Conservation (phyloP, 2,797 vertebrate species). For the Xenentodon cancila region DNA sequence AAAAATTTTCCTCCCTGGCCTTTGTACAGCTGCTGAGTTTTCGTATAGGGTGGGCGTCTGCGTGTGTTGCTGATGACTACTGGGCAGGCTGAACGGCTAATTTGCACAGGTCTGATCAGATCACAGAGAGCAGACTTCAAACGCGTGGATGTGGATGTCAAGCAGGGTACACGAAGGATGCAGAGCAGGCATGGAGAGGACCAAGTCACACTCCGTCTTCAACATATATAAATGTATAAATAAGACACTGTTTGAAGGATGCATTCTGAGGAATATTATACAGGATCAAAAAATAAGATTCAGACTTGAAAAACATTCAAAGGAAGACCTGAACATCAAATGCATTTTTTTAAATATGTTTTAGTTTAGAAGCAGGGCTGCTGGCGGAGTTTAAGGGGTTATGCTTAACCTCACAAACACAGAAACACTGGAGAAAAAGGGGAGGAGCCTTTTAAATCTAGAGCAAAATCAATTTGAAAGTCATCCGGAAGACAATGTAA, state of each 20-base stretch:
- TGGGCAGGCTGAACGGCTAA: constrained; percentile 15
- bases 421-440: too few species aligned
- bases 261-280: too few species aligned
- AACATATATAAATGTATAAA: not conserved
- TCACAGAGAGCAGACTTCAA: constrained; percentile 10
- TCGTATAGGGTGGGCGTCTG: not conserved
- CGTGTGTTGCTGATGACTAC: not conserved
- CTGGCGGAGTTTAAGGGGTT: too few species aligned
- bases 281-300: too few species aligned
- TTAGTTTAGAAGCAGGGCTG: too few species aligned
- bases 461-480: too few species aligned
- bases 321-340: too few species aligned
- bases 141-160: constrained; percentile 25
- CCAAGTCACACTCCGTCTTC: not conserved
- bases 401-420: too few species aligned
- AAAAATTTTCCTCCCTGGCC: constrained; percentile 14
- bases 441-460: too few species aligned
- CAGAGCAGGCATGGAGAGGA: constrained; percentile 1
- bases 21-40: constrained; percentile 40
- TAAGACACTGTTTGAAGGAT: not conserved
- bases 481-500: too few species aligned
- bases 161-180: constrained; percentile 28
- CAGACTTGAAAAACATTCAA: too few species aligned
- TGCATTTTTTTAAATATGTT: too few species aligned
- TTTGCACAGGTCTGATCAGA: constrained; percentile 41